Conservation (phyloP, 2,888 invertebrate genomes). For the Pherbina coryleti region DNA sequence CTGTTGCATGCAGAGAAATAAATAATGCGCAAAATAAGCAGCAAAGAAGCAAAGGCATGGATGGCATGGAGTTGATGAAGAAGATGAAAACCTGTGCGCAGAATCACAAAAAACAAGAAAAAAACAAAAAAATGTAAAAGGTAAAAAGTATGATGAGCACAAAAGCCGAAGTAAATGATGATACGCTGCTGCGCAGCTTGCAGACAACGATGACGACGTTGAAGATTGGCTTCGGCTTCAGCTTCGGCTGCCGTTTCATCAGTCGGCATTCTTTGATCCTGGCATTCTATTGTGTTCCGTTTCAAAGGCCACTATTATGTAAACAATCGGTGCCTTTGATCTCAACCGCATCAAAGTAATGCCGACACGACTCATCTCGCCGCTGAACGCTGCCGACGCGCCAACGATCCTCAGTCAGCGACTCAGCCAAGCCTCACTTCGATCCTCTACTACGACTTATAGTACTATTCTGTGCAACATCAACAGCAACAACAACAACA, state of each 20-base stretch:
- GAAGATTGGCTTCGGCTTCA: constrained; percentile 21
- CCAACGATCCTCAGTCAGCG: constrained; percentile 43
- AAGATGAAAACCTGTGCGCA: constrained; percentile 6
- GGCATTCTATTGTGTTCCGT: constrained; percentile 72
- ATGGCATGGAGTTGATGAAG: not conserved
- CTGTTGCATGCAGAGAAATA: constrained; percentile 43
- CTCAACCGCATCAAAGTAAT: constrained; percentile 72
- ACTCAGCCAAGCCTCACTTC: constrained; percentile 56
- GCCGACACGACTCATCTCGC: constrained; percentile 50
- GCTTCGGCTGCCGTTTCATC: constrained; percentile 42
- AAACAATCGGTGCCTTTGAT: constrained; percentile 77
- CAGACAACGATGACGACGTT: not conserved
- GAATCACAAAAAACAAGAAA: not conserved
- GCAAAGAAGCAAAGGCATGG: constrained; percentile 3
- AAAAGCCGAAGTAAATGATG: not conserved
- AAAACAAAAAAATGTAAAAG: not conserved
- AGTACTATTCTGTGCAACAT: constrained; percentile 57
- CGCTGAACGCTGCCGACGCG: constrained; percentile 48
- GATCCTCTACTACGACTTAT: constrained; percentile 48
- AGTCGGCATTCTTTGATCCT: constrained; percentile 66
- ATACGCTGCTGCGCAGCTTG: not conserved
- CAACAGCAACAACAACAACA: not conserved
- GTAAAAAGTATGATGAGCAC: not conserved
- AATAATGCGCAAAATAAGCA: constrained; percentile 33
- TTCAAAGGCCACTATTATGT: constrained; percentile 79